Evolutionary conservation across 2,888 invertebrate genomes (phyloP).

Genomic region (Ophion costatus): DNA sequence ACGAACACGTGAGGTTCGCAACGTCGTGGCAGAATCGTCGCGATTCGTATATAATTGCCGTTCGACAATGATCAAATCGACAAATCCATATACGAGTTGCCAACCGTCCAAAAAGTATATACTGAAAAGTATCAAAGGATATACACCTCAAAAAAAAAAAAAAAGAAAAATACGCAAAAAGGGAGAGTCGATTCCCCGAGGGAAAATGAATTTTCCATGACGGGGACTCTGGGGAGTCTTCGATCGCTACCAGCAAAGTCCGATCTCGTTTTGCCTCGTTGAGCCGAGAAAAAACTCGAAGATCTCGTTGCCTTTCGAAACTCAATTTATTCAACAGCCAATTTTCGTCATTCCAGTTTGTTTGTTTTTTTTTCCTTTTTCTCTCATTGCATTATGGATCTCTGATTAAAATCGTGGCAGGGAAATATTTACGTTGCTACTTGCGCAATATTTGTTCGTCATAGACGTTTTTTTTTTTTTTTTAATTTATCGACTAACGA

Average conservation of each 20-base stretch:
- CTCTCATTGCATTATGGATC: neutral
- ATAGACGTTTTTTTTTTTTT: neutral
- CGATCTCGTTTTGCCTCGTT: constrained; percentile 7
- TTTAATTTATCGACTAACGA: neutral
- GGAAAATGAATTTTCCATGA: constrained; percentile 25
- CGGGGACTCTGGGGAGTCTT: neutral
- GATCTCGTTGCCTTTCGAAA: constrained; percentile 5
- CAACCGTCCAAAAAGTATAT: constrained; percentile 63
- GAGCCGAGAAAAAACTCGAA: neutral
- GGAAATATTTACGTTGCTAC: neutral
- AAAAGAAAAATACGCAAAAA: neutral
- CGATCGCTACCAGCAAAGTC: constrained; percentile 12
- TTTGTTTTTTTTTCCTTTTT: neutral
- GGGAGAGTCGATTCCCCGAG: neutral
- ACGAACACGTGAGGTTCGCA: constrained; percentile 64
- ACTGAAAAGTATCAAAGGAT: constrained; percentile 19
- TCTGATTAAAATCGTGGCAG: neutral
- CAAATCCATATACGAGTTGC: constrained; percentile 41
- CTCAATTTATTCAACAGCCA: neutral
- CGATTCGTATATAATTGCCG: constrained; percentile 42
- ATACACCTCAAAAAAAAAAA: constrained; percentile 40
- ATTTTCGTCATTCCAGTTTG: constrained; percentile 33
- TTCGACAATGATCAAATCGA: neutral
- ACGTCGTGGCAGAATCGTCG: constrained; percentile 32
- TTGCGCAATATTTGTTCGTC: neutral